These are phyloP conservation scores for Chaenocephalus aceratus DNA, from an alignment of 2,113 vertebrate genomes.

Conservation along the genomic window DNA sequence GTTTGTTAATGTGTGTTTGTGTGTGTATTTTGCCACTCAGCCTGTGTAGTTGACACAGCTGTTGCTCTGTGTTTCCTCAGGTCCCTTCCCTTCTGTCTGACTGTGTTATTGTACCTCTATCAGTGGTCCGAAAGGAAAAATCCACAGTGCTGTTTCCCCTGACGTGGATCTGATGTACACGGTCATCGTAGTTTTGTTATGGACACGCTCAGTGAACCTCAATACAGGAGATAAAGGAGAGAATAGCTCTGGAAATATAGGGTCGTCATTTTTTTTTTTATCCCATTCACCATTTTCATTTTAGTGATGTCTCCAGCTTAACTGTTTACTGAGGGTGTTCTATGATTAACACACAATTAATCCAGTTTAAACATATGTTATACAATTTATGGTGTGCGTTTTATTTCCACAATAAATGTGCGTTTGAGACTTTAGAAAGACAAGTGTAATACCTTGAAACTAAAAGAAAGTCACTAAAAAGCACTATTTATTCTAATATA, in stretches of 20 bases:
- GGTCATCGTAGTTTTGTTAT: neutral
- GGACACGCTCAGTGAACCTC: neutral
- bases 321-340: too few relatives aligned
- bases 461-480: neutral
- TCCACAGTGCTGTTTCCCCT: slow-evolving; percentile 1
- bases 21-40: neutral
- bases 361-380: too few relatives aligned
- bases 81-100: slow-evolving; percentile 51
- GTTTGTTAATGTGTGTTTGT: slow-evolving; percentile 19
- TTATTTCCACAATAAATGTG: neutral
- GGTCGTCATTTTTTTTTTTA: neutral
- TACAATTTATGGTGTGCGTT: neutral
- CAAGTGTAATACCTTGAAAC: neutral
- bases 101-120: slow-evolving; percentile 49
- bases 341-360: too few relatives aligned
- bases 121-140: slow-evolving; percentile 50
- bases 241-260: neutral
- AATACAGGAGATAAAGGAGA: neutral
- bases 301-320: neutral
- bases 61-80: slow-evolving; percentile 68
- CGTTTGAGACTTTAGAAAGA: neutral
- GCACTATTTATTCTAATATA: neutral
- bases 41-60: slow-evolving; percentile 76
- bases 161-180: neutral
- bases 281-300: neutral